These are phyloP conservation scores for Arvicanthis niloticus DNA, from an alignment of 2,113 vertebrate species.

Conservation along the genomic window DNA sequence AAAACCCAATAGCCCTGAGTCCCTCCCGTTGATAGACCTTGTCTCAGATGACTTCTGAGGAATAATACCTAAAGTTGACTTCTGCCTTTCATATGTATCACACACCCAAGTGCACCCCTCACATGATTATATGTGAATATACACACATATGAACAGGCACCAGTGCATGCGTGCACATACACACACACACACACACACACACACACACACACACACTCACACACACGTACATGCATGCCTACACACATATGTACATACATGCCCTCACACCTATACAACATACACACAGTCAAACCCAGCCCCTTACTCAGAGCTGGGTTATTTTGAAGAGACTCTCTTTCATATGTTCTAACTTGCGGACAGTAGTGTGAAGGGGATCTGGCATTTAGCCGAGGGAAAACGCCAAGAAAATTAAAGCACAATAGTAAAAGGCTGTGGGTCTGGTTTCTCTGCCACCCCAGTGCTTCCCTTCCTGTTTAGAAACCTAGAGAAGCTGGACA, in stretches of 20 bases:
- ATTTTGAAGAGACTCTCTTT: background rate
- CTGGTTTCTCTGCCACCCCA: background rate
- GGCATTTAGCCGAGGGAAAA: background rate
- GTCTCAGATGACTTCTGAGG: background rate
- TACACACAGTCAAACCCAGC: background rate
- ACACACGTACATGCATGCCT: background rate
- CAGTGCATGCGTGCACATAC: background rate
- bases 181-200: too few species aligned
- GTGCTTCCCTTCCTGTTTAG: fast-evolving
- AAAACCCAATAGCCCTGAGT: background rate
- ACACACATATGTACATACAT: too few species aligned
- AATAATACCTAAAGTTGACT: background rate
- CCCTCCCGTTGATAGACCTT: background rate
- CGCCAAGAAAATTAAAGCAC: background rate
- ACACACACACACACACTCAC: too few species aligned
- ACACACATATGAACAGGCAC: background rate
- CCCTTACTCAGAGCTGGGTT: background rate
- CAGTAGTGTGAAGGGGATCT: background rate
- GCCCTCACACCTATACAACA: too few species aligned
- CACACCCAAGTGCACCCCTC: background rate
- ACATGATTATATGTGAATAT: too few species aligned
- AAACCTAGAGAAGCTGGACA: background rate
- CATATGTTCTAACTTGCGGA: background rate
- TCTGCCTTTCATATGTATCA: background rate
- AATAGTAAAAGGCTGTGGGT: background rate